phyloP scores from a whole-genome alignment of 2,113 vertebrate species.

The Gulo gulo region DNA sequence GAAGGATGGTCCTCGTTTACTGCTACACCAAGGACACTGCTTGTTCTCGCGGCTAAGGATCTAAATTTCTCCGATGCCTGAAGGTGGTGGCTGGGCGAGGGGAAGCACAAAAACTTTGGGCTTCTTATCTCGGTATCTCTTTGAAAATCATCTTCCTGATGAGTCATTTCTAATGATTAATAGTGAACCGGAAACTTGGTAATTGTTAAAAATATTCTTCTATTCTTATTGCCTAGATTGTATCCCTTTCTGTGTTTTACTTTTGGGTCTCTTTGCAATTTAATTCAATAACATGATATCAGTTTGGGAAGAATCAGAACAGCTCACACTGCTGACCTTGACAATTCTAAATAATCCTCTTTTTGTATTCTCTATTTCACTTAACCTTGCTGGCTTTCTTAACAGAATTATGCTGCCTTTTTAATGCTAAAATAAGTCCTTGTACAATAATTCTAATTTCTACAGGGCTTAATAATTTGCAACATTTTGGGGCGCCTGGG shows the following conservation, averaged over 20 bases:
- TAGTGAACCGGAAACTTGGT: neutral
- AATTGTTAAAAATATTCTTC: neutral
- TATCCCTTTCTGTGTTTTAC: neutral
- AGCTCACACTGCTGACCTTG: neutral
- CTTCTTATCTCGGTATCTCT: slow-evolving; percentile 1
- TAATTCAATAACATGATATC: neutral
- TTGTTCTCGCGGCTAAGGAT: slow-evolving; percentile 12
- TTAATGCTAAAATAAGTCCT: neutral
- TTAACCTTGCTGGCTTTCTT: slow-evolving; percentile 33
- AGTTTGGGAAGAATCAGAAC: slow-evolving; percentile 35
- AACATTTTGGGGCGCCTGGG: neutral
- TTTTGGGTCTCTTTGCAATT: neutral
- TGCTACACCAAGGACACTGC: neutral
- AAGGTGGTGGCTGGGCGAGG: neutral
- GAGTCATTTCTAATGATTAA: neutral
- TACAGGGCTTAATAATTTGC: neutral
- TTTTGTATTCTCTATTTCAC: neutral
- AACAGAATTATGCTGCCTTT: neutral
- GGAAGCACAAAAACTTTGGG: neutral
- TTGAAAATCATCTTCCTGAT: slow-evolving; percentile 25
- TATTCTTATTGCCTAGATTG: neutral
- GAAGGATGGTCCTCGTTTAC: neutral
- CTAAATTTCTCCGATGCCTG: slow-evolving; percentile 10
- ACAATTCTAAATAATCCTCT: neutral
- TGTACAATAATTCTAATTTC: neutral